A percentile compares a stretch with the other conserved stretches of the same genome.
Evolutionary conservation across 2,888 invertebrate species (phyloP).

Genomic region (Caenorhabditis parvicauda): DNA sequence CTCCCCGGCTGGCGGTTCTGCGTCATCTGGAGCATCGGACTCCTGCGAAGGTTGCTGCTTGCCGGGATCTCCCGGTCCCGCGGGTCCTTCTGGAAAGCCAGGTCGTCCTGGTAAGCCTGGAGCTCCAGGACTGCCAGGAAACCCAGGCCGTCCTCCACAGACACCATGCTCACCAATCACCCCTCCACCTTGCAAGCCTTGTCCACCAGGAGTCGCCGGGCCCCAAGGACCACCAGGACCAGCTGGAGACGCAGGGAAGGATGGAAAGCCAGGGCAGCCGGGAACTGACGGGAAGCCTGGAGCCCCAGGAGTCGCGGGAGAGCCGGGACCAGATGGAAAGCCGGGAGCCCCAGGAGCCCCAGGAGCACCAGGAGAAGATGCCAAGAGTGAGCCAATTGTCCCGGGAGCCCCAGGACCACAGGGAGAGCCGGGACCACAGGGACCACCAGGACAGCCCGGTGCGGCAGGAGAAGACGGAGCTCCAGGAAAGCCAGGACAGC

Average conservation of each 20-base stretch:
- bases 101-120: conserved; percentile 43
- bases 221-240: conserved; percentile 47
- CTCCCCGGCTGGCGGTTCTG: conserved; percentile 9
- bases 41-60: conserved; percentile 40
- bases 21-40: conserved; percentile 10
- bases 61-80: conserved; percentile 43
- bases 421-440: conserved; percentile 13
- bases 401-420: conserved; percentile 4
- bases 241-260: conserved; percentile 39
- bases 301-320: conserved; percentile 38
- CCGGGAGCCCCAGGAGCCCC: conserved; percentile 37
- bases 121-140: conserved; percentile 35
- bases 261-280: conserved; percentile 19
- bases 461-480: conserved; percentile 20
- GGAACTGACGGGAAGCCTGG: no score
- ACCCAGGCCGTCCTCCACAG: conserved; percentile 19
- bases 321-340: conserved; percentile 30
- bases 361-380: conserved; percentile 35
- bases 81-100: conserved; percentile 33
- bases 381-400: conserved; percentile 25
- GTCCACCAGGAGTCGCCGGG: conserved; percentile 42
- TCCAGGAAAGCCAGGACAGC: no score
- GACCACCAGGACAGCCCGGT: conserved; percentile 19
- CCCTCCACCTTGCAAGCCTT: no score
- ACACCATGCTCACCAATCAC: no score